Evolutionary conservation across 2,797 vertebrate species (phyloP).

Genomic region (Pristis pectinata): DNA sequence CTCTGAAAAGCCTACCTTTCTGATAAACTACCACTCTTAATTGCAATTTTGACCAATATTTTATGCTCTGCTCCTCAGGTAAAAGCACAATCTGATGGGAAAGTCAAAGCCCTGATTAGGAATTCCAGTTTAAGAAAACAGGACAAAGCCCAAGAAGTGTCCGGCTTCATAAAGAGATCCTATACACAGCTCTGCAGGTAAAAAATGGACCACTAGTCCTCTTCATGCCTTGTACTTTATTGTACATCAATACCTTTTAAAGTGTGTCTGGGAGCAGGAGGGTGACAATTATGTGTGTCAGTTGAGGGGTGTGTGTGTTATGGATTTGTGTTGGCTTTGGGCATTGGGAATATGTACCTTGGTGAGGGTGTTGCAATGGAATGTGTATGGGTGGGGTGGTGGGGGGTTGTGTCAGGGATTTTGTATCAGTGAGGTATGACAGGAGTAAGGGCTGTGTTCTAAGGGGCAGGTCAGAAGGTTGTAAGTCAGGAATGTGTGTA

Average conservation of each 20-base stretch:
- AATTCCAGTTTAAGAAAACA: conserved; percentile 63
- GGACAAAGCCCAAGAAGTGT: conserved; percentile 59
- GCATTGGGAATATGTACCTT: too few species aligned
- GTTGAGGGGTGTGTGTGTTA: conserved; percentile 43
- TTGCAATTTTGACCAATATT: neutral
- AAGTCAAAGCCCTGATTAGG: conserved; percentile 69
- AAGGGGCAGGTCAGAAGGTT: too few species aligned
- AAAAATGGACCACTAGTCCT: conserved; percentile 37
- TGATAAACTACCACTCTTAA: neutral
- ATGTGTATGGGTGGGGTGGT: conserved; percentile 41
- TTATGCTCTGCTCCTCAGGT: conserved; percentile 42
- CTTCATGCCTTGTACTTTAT: conserved; percentile 30
- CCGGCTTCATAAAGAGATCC: conserved; percentile 72
- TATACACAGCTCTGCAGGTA: conserved; percentile 77
- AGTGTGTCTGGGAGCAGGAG: conserved; percentile 35
- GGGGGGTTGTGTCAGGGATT: neutral
- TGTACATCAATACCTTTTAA: conserved; percentile 23
- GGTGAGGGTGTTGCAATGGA: conserved; percentile 29
- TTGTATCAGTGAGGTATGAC: too few species aligned
- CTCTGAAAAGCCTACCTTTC: too few species aligned
- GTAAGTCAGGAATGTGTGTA: conserved; percentile 22
- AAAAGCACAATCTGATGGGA: conserved; percentile 66
- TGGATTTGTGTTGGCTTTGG: too few species aligned
- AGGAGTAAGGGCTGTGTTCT: too few species aligned
- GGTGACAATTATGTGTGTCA: conserved; percentile 45